Conservation (phyloP, 2,113 vertebrate species). For the Coturnix japonica region DNA sequence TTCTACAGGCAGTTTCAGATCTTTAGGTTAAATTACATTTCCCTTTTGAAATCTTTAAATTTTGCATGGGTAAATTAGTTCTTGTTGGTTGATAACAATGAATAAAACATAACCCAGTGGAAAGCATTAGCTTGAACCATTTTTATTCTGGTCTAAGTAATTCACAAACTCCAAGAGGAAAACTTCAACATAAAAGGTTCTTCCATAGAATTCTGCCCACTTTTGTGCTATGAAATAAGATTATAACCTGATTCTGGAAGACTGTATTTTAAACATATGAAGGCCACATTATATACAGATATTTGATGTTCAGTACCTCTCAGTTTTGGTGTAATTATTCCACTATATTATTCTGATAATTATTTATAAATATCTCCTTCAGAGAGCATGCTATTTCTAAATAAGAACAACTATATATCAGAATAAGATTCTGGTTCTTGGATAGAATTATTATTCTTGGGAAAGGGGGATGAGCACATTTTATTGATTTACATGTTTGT, state of each 20-base stretch:
- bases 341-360: neutral
- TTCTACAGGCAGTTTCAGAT: neutral
- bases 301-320: neutral
- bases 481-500: neutral
- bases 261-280: neutral
- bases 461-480: neutral
- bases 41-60: neutral
- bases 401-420: neutral
- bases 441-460: neutral
- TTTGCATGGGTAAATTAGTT: neutral
- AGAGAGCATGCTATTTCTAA: neutral
- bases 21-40: neutral
- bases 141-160: neutral
- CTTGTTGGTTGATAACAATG: neutral
- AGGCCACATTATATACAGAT: neutral
- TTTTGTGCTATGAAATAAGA: neutral
- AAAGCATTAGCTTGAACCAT: neutral
- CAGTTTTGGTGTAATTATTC: neutral
- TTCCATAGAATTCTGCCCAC: neutral
- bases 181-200: neutral
- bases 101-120: neutral
- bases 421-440: neutral
- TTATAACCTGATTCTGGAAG: neutral
- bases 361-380: neutral
- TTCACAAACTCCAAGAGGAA: neutral